Percentiles rank a stretch among this genome's conserved stretches.
Conservation (phyloP, 2,797 vertebrate genomes). For the Gorsachius magnificus region DNA sequence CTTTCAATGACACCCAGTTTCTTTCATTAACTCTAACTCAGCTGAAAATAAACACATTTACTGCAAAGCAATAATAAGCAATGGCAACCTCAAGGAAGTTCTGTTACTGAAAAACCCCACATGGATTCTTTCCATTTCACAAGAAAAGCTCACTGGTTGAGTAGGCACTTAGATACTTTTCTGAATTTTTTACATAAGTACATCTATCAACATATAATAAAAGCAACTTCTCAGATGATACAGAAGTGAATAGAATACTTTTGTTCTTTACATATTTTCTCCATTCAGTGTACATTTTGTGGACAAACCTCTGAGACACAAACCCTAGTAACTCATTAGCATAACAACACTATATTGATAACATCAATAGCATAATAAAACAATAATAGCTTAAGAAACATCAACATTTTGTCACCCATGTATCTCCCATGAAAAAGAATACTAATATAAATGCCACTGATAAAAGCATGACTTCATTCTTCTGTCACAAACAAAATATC, state of each 20-base stretch:
- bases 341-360: neutral
- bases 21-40: neutral
- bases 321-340: neutral
- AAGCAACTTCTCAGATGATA: neutral
- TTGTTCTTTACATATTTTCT: neutral
- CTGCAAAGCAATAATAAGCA: neutral
- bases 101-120: neutral
- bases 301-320: neutral
- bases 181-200: neutral
- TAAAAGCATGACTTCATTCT: conserved; percentile 16
- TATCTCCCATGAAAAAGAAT: neutral
- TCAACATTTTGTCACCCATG: conserved; percentile 25
- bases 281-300: neutral
- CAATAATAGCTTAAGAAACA: conserved; percentile 12
- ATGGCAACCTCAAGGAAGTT: neutral
- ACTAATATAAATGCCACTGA: neutral
- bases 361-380: neutral
- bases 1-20: neutral
- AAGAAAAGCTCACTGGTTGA: neutral
- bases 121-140: neutral
- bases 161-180: neutral
- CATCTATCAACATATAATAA: neutral
- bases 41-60: neutral
- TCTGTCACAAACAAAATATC: conserved; percentile 1
- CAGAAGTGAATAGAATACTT: neutral